Evolutionary conservation across 2,113 vertebrate genomes (phyloP).

Genomic region (Rhegmatorhina hoffmannsi): DNA sequence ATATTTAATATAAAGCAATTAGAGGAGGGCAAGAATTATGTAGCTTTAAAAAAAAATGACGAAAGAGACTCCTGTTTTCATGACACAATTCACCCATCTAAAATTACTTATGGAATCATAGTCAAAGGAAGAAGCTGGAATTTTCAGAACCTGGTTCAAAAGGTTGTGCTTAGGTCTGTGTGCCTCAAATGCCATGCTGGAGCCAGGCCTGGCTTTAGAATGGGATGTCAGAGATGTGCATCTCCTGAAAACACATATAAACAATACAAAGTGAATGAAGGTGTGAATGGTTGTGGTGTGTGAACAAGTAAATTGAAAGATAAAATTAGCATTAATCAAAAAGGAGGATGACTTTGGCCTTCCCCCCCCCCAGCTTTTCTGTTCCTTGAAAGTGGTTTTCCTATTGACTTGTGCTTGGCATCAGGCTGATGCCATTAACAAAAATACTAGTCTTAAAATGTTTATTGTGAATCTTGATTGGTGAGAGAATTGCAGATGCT

Average conservation of each 20-base stretch:
- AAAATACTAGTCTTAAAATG: background rate
- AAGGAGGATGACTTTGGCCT: background rate
- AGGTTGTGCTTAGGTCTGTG: background rate
- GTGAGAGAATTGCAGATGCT: background rate
- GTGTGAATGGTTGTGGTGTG: background rate
- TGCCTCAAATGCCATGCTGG: rapidly evolving
- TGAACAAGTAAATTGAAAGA: background rate
- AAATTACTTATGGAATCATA: background rate
- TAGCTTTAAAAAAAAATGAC: background rate
- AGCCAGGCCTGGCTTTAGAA: background rate
- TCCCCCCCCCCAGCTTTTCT: background rate
- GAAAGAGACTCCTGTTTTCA: background rate
- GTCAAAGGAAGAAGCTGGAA: background rate
- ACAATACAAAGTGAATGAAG: background rate
- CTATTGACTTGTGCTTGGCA: background rate
- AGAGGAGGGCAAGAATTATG: background rate
- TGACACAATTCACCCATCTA: background rate
- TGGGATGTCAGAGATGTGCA: background rate
- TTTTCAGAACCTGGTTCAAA: background rate
- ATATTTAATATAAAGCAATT: slow-evolving; percentile 24
- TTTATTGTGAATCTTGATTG: background rate
- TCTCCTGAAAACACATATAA: background rate
- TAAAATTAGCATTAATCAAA: background rate
- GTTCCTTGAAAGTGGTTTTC: background rate
- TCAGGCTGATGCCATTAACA: background rate